A percentile compares a stretch with the other conserved stretches of the same genome.
Conservation (phyloP, 2,888 invertebrate genomes). For the Colletes collaris region DNA sequence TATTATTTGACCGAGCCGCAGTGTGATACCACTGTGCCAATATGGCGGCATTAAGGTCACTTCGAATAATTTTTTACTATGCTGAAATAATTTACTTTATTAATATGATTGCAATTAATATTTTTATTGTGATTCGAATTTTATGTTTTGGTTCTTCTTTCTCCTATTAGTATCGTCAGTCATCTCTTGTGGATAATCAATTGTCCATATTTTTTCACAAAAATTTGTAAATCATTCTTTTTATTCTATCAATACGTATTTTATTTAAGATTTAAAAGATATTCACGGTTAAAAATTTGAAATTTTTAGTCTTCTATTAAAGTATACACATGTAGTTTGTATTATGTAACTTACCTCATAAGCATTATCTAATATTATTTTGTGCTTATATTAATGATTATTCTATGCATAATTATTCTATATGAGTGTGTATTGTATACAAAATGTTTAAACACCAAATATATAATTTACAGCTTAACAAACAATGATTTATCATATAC, state of each 20-base stretch:
- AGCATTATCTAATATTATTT: conserved; percentile 57
- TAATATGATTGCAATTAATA: background rate
- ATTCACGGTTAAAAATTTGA: background rate
- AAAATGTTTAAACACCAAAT: background rate
- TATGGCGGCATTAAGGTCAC: conserved; percentile 73
- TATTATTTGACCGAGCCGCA: conserved; percentile 67
- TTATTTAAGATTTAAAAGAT: background rate
- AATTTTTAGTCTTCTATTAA: conserved; percentile 13
- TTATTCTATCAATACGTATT: background rate
- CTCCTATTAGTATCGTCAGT: background rate
- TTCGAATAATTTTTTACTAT: conserved; percentile 45
- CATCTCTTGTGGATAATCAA: conserved; percentile 35
- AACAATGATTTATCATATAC: background rate
- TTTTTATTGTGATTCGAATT: background rate
- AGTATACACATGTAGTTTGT: conserved; percentile 44
- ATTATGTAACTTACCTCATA: conserved; percentile 58
- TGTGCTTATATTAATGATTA: conserved; percentile 11
- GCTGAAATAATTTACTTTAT: conserved; percentile 11
- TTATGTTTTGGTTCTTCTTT: background rate
- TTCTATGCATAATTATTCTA: background rate
- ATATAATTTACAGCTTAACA: background rate
- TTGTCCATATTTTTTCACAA: background rate
- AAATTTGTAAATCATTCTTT: background rate
- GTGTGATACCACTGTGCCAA: conserved; percentile 68
- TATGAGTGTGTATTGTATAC: background rate